These are phyloP conservation scores for Heteractis magnifica DNA, from an alignment of 92 coral and sea anemone genomes.

Conservation along the genomic window DNA sequence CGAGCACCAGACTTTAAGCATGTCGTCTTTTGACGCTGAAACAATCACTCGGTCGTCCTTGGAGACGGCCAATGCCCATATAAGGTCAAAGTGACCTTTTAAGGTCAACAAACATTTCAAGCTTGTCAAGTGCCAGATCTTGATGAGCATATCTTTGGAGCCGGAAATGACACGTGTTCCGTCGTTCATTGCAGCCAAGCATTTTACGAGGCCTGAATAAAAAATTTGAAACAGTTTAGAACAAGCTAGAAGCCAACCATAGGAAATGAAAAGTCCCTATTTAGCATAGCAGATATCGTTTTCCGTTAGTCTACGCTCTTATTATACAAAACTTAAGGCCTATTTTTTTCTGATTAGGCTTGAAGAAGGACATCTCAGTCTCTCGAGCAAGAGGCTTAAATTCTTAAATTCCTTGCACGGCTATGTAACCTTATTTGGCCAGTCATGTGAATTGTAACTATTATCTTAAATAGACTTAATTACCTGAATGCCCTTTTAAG, in stretches of 20 bases:
- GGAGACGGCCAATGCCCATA: constrained; percentile 75
- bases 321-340: no score
- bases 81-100: constrained; percentile 72
- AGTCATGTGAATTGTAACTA: no score
- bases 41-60: constrained; percentile 65
- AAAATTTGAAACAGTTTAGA: background rate
- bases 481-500: constrained; percentile 82
- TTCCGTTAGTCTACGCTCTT: no score
- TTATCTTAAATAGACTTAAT: background rate
- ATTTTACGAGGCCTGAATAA: constrained; percentile 66
- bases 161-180: constrained; percentile 81
- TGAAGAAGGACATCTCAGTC: no score
- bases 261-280: background rate
- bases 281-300: no score
- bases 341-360: no score
- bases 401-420: no score
- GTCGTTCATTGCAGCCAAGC: constrained; percentile 68
- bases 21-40: constrained; percentile 83
- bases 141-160: constrained; percentile 65
- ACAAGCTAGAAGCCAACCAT: background rate
- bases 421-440: no score
- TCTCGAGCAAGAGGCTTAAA: no score
- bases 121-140: constrained; percentile 71
- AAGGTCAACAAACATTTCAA: constrained; percentile 63
- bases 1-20: constrained; percentile 79